phyloP scores from a whole-genome alignment of 2,113 vertebrate genomes.

The Holacanthus passer region DNA sequence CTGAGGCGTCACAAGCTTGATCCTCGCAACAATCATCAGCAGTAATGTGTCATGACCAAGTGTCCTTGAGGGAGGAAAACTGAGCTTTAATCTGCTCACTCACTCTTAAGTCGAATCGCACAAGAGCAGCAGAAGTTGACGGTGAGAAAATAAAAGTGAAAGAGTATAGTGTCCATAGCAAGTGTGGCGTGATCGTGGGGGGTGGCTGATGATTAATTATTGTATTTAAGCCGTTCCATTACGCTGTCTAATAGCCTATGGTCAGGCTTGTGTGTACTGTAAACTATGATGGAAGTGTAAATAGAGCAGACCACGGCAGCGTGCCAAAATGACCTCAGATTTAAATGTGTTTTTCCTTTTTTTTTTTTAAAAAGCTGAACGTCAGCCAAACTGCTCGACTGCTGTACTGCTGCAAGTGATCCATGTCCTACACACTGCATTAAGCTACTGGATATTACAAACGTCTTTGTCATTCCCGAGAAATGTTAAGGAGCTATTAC shows the following conservation, averaged over 20 bases:
- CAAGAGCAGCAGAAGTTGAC: conserved; percentile 24
- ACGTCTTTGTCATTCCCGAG: conserved; percentile 25
- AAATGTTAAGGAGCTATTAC: conserved; percentile 50
- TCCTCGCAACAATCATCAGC: conserved; percentile 72
- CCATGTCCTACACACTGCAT: conserved; percentile 39
- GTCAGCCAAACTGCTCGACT: conserved; percentile 43
- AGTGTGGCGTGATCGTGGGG: conserved; percentile 27
- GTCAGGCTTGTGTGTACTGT: conserved; percentile 63
- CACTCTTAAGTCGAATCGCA: conserved; percentile 34
- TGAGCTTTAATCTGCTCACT: conserved; percentile 70
- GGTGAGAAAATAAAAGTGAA: conserved; percentile 55
- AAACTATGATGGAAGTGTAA: conserved; percentile 70
- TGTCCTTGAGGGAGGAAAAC: conserved; percentile 76
- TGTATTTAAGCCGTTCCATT: conserved; percentile 72
- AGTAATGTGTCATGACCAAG: conserved; percentile 76
- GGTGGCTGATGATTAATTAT: conserved; percentile 64
- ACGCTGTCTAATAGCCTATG: conserved; percentile 65
- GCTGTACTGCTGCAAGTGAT: conserved; percentile 50
- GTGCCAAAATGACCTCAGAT: conserved; percentile 69
- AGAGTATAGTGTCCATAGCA: conserved; percentile 31
- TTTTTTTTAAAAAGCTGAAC: conserved; percentile 27
- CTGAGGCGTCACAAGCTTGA: conserved; percentile 72
- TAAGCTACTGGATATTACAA: conserved; percentile 40
- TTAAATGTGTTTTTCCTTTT: conserved; percentile 19
- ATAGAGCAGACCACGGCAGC: conserved; percentile 50